Conservation (phyloP, 2,888 invertebrate genomes). For the Sarcophaga caerulescens region DNA sequence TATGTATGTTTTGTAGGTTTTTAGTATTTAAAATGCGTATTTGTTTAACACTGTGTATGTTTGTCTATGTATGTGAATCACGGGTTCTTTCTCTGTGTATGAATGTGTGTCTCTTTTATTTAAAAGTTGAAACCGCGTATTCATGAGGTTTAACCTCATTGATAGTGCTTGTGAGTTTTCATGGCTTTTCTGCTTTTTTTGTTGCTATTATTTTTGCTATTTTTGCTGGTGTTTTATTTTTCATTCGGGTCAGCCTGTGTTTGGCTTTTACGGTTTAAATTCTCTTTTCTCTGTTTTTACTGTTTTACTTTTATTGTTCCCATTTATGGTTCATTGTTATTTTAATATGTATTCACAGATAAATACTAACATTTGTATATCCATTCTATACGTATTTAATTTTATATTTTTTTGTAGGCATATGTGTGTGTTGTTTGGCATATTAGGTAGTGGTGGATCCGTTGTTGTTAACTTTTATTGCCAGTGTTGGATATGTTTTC, state of each 20-base stretch:
- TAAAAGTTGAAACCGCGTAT: conserved; percentile 50
- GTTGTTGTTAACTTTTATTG: too few species aligned
- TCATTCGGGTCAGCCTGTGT: conserved; percentile 45
- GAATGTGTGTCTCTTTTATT: background rate
- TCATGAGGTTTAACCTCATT: conserved; percentile 57
- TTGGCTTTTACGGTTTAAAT: conserved; percentile 42
- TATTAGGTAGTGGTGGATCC: background rate
- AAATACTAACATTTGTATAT: background rate
- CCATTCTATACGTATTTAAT: too few species aligned
- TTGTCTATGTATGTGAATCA: too few species aligned
- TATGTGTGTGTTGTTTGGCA: background rate
- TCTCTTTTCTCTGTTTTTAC: background rate
- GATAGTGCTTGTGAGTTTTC: conserved; percentile 42
- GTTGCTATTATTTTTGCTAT: background rate
- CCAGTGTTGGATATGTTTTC: too few species aligned
- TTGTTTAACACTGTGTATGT: background rate
- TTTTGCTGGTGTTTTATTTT: background rate
- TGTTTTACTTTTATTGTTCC: conserved; percentile 12
- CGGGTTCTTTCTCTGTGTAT: background rate
- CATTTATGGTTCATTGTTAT: background rate
- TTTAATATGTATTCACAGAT: conserved; percentile 4
- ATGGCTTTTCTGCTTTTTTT: conserved; percentile 31
- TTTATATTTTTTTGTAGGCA: too few species aligned
- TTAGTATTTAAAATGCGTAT: background rate
- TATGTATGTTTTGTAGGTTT: background rate